These are phyloP conservation scores for Podocnemis expansa DNA, from an alignment of 2,113 vertebrate genomes.

Conservation along the genomic window DNA sequence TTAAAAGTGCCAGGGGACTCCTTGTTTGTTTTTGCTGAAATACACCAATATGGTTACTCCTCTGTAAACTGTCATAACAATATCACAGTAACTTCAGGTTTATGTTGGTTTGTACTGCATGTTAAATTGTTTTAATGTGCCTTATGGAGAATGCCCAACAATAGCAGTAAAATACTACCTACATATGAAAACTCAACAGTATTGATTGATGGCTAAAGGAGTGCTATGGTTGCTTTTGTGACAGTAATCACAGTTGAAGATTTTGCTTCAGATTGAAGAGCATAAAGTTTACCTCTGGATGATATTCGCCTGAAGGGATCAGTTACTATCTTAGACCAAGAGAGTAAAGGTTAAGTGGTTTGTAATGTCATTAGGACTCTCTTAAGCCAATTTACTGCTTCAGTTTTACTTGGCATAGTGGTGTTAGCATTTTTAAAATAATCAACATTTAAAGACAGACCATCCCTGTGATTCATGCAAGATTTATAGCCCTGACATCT, in stretches of 20 bases:
- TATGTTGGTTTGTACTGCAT: not conserved
- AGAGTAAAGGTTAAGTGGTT: slow-evolving; percentile 15
- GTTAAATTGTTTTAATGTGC: too few relatives aligned
- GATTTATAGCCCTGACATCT: not conserved
- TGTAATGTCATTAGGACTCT: not conserved
- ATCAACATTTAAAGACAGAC: accelerated
- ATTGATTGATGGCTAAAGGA: not conserved
- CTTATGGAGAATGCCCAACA: not conserved
- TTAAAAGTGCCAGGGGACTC: too few relatives aligned
- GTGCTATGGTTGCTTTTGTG: not conserved
- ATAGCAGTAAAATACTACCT: accelerated
- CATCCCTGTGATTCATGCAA: not conserved
- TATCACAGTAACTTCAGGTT: not conserved
- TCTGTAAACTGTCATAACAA: too few relatives aligned
- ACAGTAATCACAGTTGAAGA: not conserved
- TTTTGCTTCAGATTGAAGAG: not conserved
- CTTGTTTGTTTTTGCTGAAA: too few relatives aligned
- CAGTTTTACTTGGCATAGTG: accelerated
- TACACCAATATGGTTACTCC: too few relatives aligned
- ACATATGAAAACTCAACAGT: accelerated
- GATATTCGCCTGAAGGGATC: not conserved
- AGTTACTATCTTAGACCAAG: not conserved
- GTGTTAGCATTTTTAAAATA: not conserved
- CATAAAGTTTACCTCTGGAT: not conserved
- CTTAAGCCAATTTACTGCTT: not conserved